Evolutionary conservation across 2,797 vertebrate genomes (phyloP).

Genomic region (Dicrostonyx torquatus): DNA sequence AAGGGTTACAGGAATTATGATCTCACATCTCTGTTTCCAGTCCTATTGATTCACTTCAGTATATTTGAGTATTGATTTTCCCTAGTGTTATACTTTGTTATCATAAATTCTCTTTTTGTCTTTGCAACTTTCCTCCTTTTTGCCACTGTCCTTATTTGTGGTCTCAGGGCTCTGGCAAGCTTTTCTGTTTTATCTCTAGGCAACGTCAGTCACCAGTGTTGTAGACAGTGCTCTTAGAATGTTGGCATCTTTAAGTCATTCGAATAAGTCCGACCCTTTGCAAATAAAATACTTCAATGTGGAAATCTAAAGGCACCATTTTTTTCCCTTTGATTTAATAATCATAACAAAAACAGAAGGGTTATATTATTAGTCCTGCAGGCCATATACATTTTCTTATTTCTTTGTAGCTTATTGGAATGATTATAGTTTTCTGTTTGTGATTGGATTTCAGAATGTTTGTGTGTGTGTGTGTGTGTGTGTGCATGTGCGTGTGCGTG

Average conservation of each 20-base stretch:
- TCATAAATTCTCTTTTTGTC: background rate
- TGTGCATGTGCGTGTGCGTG: background rate
- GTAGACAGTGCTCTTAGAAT: background rate
- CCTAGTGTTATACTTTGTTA: slow-evolving; percentile 33
- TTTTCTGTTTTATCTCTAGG: slow-evolving; percentile 6
- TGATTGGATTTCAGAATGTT: background rate
- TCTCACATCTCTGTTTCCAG: slow-evolving; percentile 49
- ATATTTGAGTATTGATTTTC: slow-evolving; percentile 33
- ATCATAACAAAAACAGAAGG: background rate
- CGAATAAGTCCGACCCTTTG: slow-evolving; percentile 12
- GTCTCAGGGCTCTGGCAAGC: background rate
- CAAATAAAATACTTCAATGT: slow-evolving; percentile 6
- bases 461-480: no score
- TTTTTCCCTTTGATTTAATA: slow-evolving; percentile 38
- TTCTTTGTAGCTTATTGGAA: background rate
- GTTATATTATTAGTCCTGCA: background rate
- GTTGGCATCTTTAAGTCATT: background rate
- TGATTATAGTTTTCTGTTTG: background rate
- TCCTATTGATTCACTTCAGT: slow-evolving; percentile 22
- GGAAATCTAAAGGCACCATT: background rate
- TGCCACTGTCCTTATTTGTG: background rate
- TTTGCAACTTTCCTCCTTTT: slow-evolving; percentile 29
- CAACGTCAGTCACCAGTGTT: background rate
- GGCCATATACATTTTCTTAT: background rate
- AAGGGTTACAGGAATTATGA: slow-evolving; percentile 2